Evolutionary conservation across 35 echinoderm and acorn worm genomes (phyloP).

Genomic region (Antedon bifida): DNA sequence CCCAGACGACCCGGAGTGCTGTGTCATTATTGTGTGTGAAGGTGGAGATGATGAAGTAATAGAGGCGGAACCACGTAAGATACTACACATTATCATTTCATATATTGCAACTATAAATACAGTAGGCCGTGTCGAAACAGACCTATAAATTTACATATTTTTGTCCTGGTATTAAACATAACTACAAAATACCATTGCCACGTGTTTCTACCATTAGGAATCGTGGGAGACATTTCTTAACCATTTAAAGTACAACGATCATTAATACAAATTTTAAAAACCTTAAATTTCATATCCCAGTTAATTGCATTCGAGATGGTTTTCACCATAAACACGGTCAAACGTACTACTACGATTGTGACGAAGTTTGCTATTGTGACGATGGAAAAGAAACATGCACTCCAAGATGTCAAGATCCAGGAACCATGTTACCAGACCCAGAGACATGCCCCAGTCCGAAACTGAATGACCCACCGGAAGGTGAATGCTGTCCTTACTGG

Average conservation of each 20-base stretch:
- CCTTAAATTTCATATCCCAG: neutral
- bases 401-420: slow-evolving; percentile 64
- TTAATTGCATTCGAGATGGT: neutral
- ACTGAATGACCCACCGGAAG: slow-evolving; percentile 58
- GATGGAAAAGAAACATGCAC: slow-evolving; percentile 52
- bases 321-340: slow-evolving; percentile 50
- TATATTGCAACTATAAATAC: too few species aligned
- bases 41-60: slow-evolving; percentile 15
- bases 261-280: too few species aligned
- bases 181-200: too few species aligned
- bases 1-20: slow-evolving; percentile 86
- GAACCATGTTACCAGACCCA: slow-evolving; percentile 59
- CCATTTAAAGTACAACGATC: too few species aligned
- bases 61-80: neutral
- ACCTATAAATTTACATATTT: neutral
- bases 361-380: slow-evolving; percentile 82
- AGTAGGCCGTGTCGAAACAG: neutral
- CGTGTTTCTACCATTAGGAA: too few species aligned
- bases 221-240: too few species aligned
- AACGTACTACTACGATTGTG: slow-evolving; percentile 67
- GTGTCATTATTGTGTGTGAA: slow-evolving; percentile 59
- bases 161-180: too few species aligned
- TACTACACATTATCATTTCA: too few species aligned
- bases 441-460: slow-evolving; percentile 63
- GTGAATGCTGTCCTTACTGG: slow-evolving; percentile 85